Percentiles rank a stretch among this genome's conserved stretches.
Conservation (phyloP, 2,888 invertebrate genomes). For the Thyatira batis region DNA sequence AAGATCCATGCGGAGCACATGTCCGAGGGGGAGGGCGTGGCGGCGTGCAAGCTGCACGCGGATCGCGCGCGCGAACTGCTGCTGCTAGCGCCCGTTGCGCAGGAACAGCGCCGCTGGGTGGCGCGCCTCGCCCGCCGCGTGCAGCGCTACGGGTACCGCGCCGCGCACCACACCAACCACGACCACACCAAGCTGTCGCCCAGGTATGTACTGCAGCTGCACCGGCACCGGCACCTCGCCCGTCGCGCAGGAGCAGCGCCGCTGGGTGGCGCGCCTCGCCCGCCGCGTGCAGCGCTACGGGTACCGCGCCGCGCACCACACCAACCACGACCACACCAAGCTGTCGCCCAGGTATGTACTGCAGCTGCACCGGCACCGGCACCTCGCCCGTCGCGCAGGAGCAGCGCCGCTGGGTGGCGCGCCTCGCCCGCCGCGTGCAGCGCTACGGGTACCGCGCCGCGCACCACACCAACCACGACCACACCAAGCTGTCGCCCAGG, state of each 20-base stretch:
- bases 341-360: slow-evolving; percentile 51
- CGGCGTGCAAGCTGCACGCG: slow-evolving; percentile 97
- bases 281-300: slow-evolving; percentile 96
- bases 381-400: too few relatives aligned
- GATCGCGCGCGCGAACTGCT: slow-evolving; percentile 98
- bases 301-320: slow-evolving; percentile 93
- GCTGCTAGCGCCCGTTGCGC: slow-evolving; percentile 91
- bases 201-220: slow-evolving; percentile 35
- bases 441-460: too few relatives aligned
- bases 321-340: slow-evolving; percentile 67
- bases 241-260: slow-evolving; percentile 96
- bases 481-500: too few relatives aligned
- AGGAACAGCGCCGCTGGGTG: slow-evolving; percentile 97
- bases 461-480: too few relatives aligned
- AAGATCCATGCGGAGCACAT: slow-evolving; percentile 99
- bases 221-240: too few relatives aligned
- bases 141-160: slow-evolving; percentile 96
- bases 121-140: slow-evolving; percentile 94
- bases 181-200: slow-evolving; percentile 66
- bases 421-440: too few relatives aligned
- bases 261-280: slow-evolving; percentile 95
- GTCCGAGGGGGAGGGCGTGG: slow-evolving; percentile 89
- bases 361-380: too few relatives aligned
- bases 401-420: too few relatives aligned
- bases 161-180: slow-evolving; percentile 86